Percentiles rank a stretch among this genome's conserved stretches.
These are phyloP conservation scores for Greenwoodochromis staneri DNA, from an alignment of 2,113 vertebrate species.

Conservation along the genomic window DNA sequence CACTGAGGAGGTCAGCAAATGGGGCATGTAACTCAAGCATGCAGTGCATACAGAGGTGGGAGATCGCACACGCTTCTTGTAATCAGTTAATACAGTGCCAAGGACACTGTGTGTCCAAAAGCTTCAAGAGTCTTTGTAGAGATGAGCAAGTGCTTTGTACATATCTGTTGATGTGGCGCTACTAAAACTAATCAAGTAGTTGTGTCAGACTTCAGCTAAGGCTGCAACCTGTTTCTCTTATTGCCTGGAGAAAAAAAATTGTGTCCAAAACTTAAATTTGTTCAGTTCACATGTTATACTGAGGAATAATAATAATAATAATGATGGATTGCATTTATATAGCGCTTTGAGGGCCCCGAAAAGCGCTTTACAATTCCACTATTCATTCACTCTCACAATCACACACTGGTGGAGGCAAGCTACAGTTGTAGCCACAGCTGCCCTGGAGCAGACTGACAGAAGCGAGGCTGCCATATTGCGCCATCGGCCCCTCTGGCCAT, in stretches of 20 bases:
- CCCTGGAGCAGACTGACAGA: too few species aligned
- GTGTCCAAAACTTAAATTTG: neutral
- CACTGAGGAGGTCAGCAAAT: neutral
- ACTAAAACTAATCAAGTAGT: neutral
- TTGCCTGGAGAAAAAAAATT: neutral
- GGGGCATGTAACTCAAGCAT: neutral
- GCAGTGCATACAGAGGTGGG: neutral
- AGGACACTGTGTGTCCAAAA: neutral
- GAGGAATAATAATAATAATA: too few species aligned
- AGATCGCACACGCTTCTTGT: accelerated
- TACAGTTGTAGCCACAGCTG: too few species aligned
- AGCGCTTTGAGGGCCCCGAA: too few species aligned
- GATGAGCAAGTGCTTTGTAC: neutral
- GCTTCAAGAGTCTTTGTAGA: neutral
- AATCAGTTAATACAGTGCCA: neutral
- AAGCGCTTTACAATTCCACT: too few species aligned
- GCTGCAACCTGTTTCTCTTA: neutral
- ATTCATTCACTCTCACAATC: too few species aligned
- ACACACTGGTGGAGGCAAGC: too few species aligned
- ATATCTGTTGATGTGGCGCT: neutral
- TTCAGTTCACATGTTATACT: neutral
- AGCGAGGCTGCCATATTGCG: too few species aligned
- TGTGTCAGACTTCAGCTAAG: neutral
- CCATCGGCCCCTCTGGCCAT: too few species aligned
- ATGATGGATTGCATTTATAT: too few species aligned